Evolutionary conservation across 2,113 vertebrate genomes (phyloP).

Genomic region (Numida meleagris): DNA sequence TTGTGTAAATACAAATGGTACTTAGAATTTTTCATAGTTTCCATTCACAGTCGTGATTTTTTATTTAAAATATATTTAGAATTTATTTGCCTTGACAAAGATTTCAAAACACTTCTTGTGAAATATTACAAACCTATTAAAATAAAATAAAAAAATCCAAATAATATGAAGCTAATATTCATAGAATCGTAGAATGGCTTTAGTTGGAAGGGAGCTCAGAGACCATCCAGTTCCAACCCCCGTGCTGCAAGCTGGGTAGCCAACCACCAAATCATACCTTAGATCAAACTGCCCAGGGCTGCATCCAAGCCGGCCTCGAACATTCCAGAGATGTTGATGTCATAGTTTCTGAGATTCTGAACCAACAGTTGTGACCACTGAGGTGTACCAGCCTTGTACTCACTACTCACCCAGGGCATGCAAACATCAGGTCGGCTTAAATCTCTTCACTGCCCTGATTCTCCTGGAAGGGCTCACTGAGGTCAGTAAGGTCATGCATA

Average conservation of each 20-base stretch:
- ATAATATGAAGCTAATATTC: no score
- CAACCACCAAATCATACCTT: no score
- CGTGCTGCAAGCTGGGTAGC: no score
- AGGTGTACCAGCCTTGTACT: neutral
- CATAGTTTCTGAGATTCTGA: neutral
- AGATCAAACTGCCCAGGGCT: no score
- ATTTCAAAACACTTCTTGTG: neutral
- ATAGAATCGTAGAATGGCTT: no score
- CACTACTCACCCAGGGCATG: neutral
- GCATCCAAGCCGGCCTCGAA: no score
- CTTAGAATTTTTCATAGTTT: neutral
- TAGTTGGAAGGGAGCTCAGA: no score
- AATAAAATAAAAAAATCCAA: neutral
- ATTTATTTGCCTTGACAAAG: neutral
- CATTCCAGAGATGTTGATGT: neutral
- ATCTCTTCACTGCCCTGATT: neutral
- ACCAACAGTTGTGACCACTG: neutral
- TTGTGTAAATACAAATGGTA: neutral
- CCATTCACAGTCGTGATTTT: neutral
- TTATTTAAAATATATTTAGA: neutral
- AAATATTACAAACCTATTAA: neutral
- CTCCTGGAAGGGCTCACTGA: neutral
- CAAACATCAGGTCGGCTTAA: neutral
- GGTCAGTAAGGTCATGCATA: accelerated
- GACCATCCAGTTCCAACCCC: no score